A percentile compares a stretch with the other conserved stretches of the same genome.
phyloP scores from a whole-genome alignment of 2,888 invertebrate genomes.

The Papilio gigon region DNA sequence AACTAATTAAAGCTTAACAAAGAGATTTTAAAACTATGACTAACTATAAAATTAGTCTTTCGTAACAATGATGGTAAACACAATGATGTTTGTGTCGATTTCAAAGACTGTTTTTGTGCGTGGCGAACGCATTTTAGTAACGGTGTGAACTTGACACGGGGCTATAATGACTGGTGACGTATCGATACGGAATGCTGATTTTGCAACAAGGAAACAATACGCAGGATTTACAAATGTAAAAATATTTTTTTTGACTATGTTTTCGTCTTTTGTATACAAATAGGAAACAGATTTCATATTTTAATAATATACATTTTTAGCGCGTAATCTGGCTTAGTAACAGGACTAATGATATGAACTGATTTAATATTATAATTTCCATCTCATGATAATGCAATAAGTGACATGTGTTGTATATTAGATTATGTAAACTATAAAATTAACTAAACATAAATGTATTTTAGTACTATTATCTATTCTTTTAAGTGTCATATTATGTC shows the following conservation, averaged over 20 bases:
- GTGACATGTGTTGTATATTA: neutral
- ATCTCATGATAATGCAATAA: neutral
- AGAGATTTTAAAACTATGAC: slow-evolving; percentile 46
- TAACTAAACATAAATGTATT: slow-evolving; percentile 8
- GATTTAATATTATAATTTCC: neutral
- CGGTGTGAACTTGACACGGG: slow-evolving; percentile 65
- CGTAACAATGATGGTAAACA: slow-evolving; percentile 55
- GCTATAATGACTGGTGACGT: slow-evolving; percentile 32
- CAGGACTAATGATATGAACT: neutral
- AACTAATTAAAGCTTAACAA: slow-evolving; percentile 58
- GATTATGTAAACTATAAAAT: neutral
- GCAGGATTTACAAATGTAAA: neutral
- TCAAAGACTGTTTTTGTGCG: slow-evolving; percentile 54
- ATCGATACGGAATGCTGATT: neutral
- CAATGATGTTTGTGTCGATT: slow-evolving; percentile 58
- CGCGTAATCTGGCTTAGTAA: neutral
- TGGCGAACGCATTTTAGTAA: slow-evolving; percentile 48
- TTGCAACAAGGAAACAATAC: slow-evolving; percentile 17
- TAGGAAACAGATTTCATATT: too few relatives aligned
- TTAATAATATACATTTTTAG: neutral
- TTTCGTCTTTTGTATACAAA: too few relatives aligned
- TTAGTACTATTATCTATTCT: neutral
- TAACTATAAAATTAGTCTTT: slow-evolving; percentile 58
- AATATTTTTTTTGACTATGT: neutral
- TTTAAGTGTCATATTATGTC: slow-evolving; percentile 13